These are phyloP conservation scores for Thalassaphorura encarpata DNA, from an alignment of 1,140 invertebrate species.

Conservation along the genomic window DNA sequence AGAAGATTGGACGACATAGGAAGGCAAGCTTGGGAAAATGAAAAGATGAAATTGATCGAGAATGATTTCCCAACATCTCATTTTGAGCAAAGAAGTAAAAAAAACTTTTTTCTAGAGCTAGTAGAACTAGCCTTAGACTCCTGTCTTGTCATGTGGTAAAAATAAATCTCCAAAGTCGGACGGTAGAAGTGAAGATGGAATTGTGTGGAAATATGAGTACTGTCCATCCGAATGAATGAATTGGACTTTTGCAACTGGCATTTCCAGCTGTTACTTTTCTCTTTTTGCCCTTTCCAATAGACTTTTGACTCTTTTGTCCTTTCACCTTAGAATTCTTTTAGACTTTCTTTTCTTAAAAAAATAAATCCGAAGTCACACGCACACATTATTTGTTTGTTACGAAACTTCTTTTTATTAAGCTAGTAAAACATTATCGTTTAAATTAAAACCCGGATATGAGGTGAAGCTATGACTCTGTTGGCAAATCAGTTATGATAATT, in stretches of 20 bases:
- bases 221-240: not conserved
- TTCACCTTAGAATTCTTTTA: too few relatives aligned
- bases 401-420: too few relatives aligned
- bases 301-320: too few relatives aligned
- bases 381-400: too few relatives aligned
- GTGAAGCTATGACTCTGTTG: too few relatives aligned
- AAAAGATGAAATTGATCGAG: slow-evolving; percentile 6
- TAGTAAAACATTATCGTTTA: too few relatives aligned
- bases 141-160: not conserved
- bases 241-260: not conserved
- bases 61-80: slow-evolving; percentile 3
- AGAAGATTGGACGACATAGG: not conserved
- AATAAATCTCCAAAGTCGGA: not conserved
- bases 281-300: too few relatives aligned
- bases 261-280: not conserved
- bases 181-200: not conserved
- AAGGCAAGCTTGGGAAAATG: not conserved
- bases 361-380: too few relatives aligned
- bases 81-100: not conserved
- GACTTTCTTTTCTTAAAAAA: too few relatives aligned
- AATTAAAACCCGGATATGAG: too few relatives aligned
- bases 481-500: not conserved
- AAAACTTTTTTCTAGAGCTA: not conserved
- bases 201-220: not conserved
- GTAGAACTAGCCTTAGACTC: not conserved